phyloP scores from a whole-genome alignment of 2,113 vertebrate genomes.

The Seriola quinqueradiata region DNA sequence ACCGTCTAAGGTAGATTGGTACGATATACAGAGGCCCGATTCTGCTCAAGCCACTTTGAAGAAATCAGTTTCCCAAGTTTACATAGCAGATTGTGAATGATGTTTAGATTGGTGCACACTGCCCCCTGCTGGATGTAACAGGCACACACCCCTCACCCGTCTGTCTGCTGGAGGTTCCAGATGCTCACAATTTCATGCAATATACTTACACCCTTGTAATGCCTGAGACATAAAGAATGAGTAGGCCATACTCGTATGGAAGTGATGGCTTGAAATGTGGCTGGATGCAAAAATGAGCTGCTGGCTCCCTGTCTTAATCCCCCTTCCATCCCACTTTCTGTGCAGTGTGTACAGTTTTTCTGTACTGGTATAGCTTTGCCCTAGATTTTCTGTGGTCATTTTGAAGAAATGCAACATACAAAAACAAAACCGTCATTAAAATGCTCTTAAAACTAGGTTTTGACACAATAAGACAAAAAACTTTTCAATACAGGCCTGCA shows the following conservation, averaged over 20 bases:
- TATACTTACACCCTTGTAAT: background rate
- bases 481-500: too few relatives aligned
- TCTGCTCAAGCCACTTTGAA: conserved; percentile 15
- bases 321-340: too few relatives aligned
- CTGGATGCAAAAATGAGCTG: too few relatives aligned
- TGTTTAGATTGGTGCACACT: conserved; percentile 7
- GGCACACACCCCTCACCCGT: background rate
- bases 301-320: too few relatives aligned
- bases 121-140: conserved; percentile 52
- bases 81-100: background rate
- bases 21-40: background rate
- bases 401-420: too few relatives aligned
- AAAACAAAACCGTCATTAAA: too few relatives aligned
- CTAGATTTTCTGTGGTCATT: background rate
- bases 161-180: too few relatives aligned
- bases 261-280: too few relatives aligned
- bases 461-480: too few relatives aligned
- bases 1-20: background rate
- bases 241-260: too few relatives aligned
- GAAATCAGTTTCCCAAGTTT: conserved; percentile 55
- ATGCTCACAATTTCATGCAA: too few relatives aligned
- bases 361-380: background rate
- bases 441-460: too few relatives aligned
- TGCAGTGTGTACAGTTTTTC: background rate
- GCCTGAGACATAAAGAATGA: background rate